Evolutionary conservation across 1,140 invertebrate species (phyloP).

Genomic region (Megalonaias nervosa): DNA sequence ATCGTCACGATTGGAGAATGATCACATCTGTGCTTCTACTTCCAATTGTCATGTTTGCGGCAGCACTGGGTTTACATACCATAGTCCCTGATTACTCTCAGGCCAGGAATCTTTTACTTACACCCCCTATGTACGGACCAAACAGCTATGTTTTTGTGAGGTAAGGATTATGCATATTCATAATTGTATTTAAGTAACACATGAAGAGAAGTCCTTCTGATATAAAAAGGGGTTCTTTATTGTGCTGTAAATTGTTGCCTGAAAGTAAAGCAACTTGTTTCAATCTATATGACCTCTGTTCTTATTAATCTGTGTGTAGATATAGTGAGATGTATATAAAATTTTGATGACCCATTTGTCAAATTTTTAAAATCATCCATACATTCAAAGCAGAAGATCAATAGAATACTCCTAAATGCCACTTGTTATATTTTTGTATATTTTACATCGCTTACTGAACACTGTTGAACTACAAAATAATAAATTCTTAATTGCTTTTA

Average conservation of each 20-base stretch:
- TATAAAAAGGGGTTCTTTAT: too few species aligned
- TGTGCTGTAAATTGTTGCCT: too few species aligned
- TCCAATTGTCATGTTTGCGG: constrained; percentile 56
- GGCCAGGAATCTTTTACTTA: constrained; percentile 55
- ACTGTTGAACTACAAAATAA: too few species aligned
- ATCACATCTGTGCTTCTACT: constrained; percentile 58
- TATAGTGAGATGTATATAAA: background rate
- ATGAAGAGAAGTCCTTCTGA: too few species aligned
- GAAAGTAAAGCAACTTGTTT: too few species aligned
- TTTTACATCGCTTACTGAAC: too few species aligned
- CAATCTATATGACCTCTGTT: background rate
- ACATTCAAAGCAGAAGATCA: too few species aligned
- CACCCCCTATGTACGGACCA: constrained; percentile 66
- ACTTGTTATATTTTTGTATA: background rate
- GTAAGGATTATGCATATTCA: constrained; percentile 41
- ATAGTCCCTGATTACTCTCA: constrained; percentile 46
- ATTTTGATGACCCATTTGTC: too few species aligned
- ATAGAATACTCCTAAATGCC: too few species aligned
- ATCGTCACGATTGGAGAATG: constrained; percentile 62
- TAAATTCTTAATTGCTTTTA: background rate
- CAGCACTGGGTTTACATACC: constrained; percentile 56
- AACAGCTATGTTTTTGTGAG: constrained; percentile 53
- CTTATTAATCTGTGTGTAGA: background rate
- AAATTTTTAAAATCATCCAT: too few species aligned
- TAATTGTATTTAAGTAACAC: too few species aligned